Conservation (phyloP, 2,888 invertebrate species). For the Agapostemon virescens region DNA sequence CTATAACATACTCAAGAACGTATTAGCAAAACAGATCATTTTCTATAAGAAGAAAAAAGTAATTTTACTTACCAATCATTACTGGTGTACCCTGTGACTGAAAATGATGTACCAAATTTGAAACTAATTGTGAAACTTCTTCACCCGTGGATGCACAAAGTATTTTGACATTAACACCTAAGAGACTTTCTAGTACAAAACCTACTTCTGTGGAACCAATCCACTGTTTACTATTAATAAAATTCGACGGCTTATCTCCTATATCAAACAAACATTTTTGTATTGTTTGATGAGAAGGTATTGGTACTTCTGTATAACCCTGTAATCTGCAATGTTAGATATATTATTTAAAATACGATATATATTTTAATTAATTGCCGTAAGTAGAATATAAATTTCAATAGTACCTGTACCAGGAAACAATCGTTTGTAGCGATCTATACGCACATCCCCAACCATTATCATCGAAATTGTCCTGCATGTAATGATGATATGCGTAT, state of each 20-base stretch:
- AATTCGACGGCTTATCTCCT: constrained; percentile 93
- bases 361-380: background rate
- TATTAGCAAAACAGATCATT: background rate
- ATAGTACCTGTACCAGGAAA: constrained; percentile 93
- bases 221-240: constrained; percentile 96
- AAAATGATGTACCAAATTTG: constrained; percentile 94
- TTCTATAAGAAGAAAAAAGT: background rate
- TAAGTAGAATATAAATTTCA: background rate
- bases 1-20: constrained; percentile 79
- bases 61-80: constrained; percentile 92
- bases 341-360: constrained; percentile 1
- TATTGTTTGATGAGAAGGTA: constrained; percentile 92
- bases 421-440: constrained; percentile 96
- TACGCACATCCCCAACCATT: constrained; percentile 99
- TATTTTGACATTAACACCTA: constrained; percentile 90
- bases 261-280: constrained; percentile 97
- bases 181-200: constrained; percentile 92
- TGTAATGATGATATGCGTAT: constrained; percentile 97
- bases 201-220: constrained; percentile 99
- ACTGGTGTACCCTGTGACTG: constrained; percentile 95
- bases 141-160: constrained; percentile 92
- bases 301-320: constrained; percentile 88
- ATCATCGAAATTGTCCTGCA: constrained; percentile 96
- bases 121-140: constrained; percentile 89
- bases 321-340: constrained; percentile 83